Percentiles rank a stretch among this genome's conserved stretches.
Conservation (phyloP, 2,113 vertebrate species). For the Axis porcinus region DNA sequence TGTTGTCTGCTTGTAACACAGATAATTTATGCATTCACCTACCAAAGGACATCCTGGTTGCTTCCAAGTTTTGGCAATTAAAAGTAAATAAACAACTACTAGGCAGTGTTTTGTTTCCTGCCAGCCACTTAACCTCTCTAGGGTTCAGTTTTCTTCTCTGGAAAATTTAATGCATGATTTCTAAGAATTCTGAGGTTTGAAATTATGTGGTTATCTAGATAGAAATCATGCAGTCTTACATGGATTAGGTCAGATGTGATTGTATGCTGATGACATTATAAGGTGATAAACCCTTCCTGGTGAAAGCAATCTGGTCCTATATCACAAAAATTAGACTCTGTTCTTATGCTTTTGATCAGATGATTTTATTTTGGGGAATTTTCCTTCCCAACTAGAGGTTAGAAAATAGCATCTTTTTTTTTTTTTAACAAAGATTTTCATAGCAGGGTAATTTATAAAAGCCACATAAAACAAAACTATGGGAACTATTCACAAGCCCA, state of each 20-base stretch:
- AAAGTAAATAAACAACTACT: neutral
- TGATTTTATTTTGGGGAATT: neutral
- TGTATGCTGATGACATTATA: neutral
- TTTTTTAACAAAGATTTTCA: neutral
- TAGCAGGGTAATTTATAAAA: conserved; percentile 4
- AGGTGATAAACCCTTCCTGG: neutral
- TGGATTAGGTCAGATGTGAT: neutral
- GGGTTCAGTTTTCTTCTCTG: neutral
- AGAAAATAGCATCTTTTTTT: neutral
- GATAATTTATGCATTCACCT: neutral
- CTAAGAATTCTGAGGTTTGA: neutral
- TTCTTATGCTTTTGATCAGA: neutral
- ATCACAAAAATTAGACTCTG: neutral
- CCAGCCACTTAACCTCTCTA: neutral
- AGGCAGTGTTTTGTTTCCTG: neutral
- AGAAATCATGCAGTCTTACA: neutral
- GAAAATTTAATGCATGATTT: neutral
- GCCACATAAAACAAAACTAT: neutral
- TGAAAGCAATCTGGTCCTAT: neutral
- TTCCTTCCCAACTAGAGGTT: neutral
- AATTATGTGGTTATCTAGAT: neutral
- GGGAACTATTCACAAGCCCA: neutral
- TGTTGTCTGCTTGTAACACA: neutral
- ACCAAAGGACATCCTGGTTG: neutral
- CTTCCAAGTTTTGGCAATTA: neutral